phyloP scores from a whole-genome alignment of 2,797 vertebrate genomes.

The Loriculus beryllinus region DNA sequence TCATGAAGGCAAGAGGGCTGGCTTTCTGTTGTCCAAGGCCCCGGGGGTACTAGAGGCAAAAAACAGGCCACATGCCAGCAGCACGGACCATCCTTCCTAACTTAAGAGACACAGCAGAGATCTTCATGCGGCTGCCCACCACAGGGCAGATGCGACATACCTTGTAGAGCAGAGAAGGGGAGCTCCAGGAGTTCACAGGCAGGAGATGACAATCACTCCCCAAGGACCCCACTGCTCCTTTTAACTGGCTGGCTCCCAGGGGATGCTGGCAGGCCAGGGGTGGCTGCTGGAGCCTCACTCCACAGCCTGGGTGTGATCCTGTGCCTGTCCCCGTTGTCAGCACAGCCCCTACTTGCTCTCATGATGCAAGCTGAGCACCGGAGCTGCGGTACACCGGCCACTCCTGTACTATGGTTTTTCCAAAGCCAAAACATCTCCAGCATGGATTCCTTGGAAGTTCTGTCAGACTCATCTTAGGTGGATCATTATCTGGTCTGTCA shows the following conservation, averaged over 20 bases:
- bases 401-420: background rate
- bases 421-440: background rate
- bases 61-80: background rate
- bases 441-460: background rate
- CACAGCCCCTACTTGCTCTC: background rate
- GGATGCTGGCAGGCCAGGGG: background rate
- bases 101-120: background rate
- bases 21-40: background rate
- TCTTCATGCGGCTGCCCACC: background rate
- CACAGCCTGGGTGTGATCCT: background rate
- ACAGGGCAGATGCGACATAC: conserved; percentile 28
- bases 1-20: background rate
- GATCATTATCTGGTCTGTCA: background rate
- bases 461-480: background rate
- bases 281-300: background rate
- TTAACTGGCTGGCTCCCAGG: background rate
- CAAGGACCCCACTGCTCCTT: conserved; percentile 39
- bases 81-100: conserved; percentile 11
- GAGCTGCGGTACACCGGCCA: background rate
- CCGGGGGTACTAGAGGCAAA: background rate
- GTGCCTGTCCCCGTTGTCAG: background rate
- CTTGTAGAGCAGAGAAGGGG: conserved; percentile 50
- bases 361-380: rapidly evolving
- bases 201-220: conserved; percentile 17
- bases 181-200: conserved; percentile 43